These are phyloP conservation scores for Diadegma fenestrale DNA, from an alignment of 2,888 invertebrate species.

Conservation along the genomic window DNA sequence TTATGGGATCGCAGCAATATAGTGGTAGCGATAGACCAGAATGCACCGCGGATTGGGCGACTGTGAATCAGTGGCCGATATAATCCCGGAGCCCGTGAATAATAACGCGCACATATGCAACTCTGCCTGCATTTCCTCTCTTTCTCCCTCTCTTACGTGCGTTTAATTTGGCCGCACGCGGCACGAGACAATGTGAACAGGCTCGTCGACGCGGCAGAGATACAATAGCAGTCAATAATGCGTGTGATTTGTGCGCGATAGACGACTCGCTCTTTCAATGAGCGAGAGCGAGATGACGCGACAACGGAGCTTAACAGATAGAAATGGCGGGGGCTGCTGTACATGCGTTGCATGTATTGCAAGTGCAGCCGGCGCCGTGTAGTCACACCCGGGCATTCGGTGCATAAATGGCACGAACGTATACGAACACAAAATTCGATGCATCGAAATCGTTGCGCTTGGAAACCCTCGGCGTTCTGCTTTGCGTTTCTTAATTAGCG, in stretches of 20 bases:
- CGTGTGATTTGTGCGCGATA: conserved; percentile 80
- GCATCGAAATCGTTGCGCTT: conserved; percentile 81
- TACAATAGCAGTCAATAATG: conserved; percentile 84
- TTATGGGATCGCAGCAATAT: conserved; percentile 1
- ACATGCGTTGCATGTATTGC: conserved; percentile 45
- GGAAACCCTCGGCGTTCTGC: conserved; percentile 78
- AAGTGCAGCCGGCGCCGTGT: conserved; percentile 81
- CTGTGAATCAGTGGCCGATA: conserved; percentile 40
- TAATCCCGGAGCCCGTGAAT: conserved; percentile 36
- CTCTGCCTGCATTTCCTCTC: background rate
- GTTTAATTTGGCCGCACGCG: conserved; percentile 59
- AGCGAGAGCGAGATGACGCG: conserved; percentile 41
- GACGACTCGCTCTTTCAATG: conserved; percentile 49
- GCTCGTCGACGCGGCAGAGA: conserved; percentile 77
- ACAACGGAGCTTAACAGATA: conserved; percentile 31
- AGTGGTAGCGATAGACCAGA: conserved; percentile 25
- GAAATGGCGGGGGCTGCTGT: conserved; percentile 24
- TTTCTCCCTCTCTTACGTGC: conserved; percentile 22
- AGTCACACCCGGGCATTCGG: conserved; percentile 45
- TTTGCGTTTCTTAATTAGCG: background rate
- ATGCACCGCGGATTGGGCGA: conserved; percentile 39
- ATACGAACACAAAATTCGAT: conserved; percentile 73
- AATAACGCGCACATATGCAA: conserved; percentile 38
- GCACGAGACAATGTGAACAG: conserved; percentile 60
- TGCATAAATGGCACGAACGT: background rate